Conservation (phyloP, 2,888 invertebrate genomes). For the Epirrhoe tristata region DNA sequence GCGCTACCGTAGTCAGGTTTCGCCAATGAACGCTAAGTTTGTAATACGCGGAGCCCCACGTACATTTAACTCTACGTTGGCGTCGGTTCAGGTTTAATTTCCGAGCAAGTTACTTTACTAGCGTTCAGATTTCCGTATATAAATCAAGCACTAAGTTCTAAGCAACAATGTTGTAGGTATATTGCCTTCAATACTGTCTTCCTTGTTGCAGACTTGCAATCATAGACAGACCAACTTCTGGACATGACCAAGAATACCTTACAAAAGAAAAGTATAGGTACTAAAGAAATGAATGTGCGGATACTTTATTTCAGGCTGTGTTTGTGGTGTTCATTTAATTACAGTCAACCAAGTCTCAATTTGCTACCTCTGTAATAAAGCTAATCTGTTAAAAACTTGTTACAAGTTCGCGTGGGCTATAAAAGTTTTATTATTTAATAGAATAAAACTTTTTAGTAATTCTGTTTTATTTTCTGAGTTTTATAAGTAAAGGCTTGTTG, state of each 20-base stretch:
- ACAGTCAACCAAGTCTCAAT: background rate
- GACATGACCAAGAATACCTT: slow-evolving; percentile 1
- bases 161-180: slow-evolving; percentile 25
- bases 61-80: slow-evolving; percentile 20
- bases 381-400: slow-evolving; percentile 6
- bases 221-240: slow-evolving; percentile 1
- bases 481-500: background rate
- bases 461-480: background rate
- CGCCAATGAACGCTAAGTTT: slow-evolving; percentile 14
- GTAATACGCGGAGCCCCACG: slow-evolving; percentile 17
- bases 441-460: background rate
- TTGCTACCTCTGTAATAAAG: background rate
- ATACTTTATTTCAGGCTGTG: background rate
- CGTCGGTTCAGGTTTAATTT: slow-evolving; percentile 26
- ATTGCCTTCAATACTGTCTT: slow-evolving; percentile 26
- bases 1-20: background rate
- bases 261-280: background rate
- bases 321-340: background rate
- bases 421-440: background rate
- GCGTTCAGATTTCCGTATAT: slow-evolving; percentile 28
- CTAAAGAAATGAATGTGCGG: background rate
- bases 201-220: slow-evolving; percentile 23
- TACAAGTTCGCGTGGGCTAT: background rate
- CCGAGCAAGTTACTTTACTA: slow-evolving; percentile 22
- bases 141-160: slow-evolving; percentile 26